phyloP scores from a whole-genome alignment of 2,888 invertebrate genomes.

The Drosophila subquinaria region DNA sequence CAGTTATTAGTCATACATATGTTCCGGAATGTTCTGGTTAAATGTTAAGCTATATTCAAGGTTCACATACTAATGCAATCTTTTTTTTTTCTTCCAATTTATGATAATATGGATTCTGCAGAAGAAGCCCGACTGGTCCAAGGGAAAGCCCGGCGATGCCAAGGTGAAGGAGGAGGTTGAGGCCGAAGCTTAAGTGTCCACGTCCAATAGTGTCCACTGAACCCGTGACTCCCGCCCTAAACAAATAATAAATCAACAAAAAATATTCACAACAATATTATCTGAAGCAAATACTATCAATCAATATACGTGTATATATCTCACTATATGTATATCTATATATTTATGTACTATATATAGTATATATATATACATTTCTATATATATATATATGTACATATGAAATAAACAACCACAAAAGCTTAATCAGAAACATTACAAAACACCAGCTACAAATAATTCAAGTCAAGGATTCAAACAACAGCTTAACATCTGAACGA shows the following conservation, averaged over 20 bases:
- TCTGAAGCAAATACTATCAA: conserved; percentile 67
- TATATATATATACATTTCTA: conserved; percentile 26
- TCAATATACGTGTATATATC: conserved; percentile 69
- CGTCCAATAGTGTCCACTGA: conserved; percentile 85
- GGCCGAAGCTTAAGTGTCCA: conserved; percentile 91
- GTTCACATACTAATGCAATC: conserved; percentile 32
- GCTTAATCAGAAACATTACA: conserved; percentile 62
- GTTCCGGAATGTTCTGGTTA: conserved; percentile 54
- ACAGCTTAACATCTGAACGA: conserved; percentile 71
- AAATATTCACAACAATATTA: conserved; percentile 61
- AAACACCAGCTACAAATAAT: too few relatives aligned
- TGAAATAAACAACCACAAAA: conserved; percentile 57
- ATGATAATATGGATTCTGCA: conserved; percentile 84
- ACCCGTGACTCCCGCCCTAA: conserved; percentile 85
- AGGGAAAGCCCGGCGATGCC: conserved; percentile 94
- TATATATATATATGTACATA: conserved; percentile 25
- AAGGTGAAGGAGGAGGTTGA: conserved; percentile 94
- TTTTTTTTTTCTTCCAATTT: conserved; percentile 16
- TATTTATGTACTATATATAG: conserved; percentile 22
- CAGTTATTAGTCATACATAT: conserved; percentile 34
- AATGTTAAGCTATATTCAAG: conserved; percentile 26
- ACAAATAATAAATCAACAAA: conserved; percentile 65
- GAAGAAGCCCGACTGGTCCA: conserved; percentile 98
- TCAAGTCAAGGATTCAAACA: conserved; percentile 66
- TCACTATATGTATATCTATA: conserved; percentile 56